Base-by-base conservation (phyloP, 2,113 vertebrate genomes). In the Scolopax mira region DNA sequence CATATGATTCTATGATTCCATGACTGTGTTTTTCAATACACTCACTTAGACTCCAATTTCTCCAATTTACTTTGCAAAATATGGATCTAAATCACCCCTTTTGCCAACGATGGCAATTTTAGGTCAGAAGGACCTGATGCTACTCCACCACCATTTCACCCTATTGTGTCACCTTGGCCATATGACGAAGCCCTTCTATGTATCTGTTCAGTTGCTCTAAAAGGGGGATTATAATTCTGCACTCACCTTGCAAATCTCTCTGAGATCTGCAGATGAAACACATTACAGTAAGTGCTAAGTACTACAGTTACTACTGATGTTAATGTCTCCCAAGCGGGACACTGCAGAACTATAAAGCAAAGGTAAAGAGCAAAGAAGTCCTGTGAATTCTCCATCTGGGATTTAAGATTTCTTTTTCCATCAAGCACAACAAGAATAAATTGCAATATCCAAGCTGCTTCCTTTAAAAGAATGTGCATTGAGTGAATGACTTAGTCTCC, bases 401-500 rank as follows among this genome's bases (percentile, higher is more conserved):
- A 94, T 75, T 96, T 81, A 88, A 83, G 77, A 70, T 73, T 93
- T 77, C 35, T 96, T 89, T 75, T 77, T 82, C 78, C 60, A 57
- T 73, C 64, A 71, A 69, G 61, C n/a, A 75, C 77, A 85, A 97
- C 62, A 88, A 75, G 85, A 94, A 85, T 35, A 92, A 96, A 92
- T 78, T 79, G 54, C 69, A 85, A 90, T 89, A 96, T 69, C 70
- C 37, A 85, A 85, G 65, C 70, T 92, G 73, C 85, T 79, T 84
- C 85, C 69, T 84, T 79, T 41, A 81, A 30, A 33, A 74, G 64
- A 52, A 9, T 41, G 79, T 67, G 67, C 65, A 90, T 35, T 21
- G 67, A 96, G 90, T 84, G 81, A 96, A 90, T 88, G 88, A 90
- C 77, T 94, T 92, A 77, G 79, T 88, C 77, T 94, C 49, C 54